Evolutionary conservation across 2,113 vertebrate species (phyloP).

Genomic region (Bufo gargarizans): DNA sequence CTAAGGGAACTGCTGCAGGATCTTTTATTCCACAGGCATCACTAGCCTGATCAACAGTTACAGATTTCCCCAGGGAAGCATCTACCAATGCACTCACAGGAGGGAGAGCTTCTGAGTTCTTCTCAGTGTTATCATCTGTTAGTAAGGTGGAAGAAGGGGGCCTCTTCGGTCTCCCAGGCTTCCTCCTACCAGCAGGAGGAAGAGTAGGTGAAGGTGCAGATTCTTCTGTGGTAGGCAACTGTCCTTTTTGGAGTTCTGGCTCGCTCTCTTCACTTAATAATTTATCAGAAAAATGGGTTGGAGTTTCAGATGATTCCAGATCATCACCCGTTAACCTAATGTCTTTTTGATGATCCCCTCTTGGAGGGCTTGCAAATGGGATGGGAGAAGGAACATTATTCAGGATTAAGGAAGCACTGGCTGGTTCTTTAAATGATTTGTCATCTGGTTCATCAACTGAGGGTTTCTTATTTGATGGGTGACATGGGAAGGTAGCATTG

Average conservation of each 20-base stretch:
- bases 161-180: conserved; percentile 79
- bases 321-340: conserved; percentile 64
- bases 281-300: conserved; percentile 67
- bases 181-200: conserved; percentile 77
- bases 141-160: conserved; percentile 68
- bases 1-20: conserved; percentile 78
- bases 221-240: conserved; percentile 63
- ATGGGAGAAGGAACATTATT: conserved; percentile 70
- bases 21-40: conserved; percentile 76
- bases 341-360: conserved; percentile 67
- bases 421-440: conserved; percentile 82
- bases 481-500: conserved; percentile 73
- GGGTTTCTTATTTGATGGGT: conserved; percentile 76
- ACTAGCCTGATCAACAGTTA: conserved; percentile 71
- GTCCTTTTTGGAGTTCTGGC: conserved; percentile 64
- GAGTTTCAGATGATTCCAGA: conserved; percentile 63
- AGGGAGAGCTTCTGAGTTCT: conserved; percentile 61
- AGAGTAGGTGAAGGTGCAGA: conserved; percentile 65
- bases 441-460: conserved; percentile 84
- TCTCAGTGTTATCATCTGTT: conserved; percentile 74
- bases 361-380: conserved; percentile 68
- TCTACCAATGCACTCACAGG: conserved; percentile 66
- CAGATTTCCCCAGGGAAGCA: conserved; percentile 67
- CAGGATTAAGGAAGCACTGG: conserved; percentile 67
- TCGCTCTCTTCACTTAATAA: conserved; percentile 66